These are phyloP conservation scores for Heliothis virescens DNA, from an alignment of 1,140 invertebrate genomes.

Conservation along the genomic window DNA sequence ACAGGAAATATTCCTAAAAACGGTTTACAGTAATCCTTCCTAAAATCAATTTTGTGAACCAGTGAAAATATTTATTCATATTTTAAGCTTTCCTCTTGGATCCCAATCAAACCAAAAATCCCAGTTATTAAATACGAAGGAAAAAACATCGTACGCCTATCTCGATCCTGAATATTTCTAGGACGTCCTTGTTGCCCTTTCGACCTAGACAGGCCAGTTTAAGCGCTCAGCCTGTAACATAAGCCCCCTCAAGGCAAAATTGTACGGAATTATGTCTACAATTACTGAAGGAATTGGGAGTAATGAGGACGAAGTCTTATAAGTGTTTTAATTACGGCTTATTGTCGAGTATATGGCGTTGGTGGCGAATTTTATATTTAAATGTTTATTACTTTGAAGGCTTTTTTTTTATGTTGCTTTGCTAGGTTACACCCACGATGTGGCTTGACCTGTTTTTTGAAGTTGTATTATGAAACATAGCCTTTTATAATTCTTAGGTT, in stretches of 20 bases:
- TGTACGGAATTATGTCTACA: neutral
- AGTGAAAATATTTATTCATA: no score
- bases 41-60: no score
- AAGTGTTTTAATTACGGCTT: conserved; percentile 8
- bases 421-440: neutral
- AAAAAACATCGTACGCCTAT: no score
- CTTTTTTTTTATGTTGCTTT: neutral
- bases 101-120: no score
- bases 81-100: no score
- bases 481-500: no score
- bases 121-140: no score
- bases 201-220: conserved; percentile 1
- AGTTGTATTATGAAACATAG: neutral
- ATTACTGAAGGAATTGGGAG: conserved; percentile 26
- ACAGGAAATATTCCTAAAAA: no score
- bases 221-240: neutral
- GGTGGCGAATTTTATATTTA: conserved; percentile 21
- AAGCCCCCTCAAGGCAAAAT: neutral
- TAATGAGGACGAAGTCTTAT: conserved; percentile 15
- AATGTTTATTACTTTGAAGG: conserved; percentile 1
- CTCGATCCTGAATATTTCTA: neutral
- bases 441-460: neutral
- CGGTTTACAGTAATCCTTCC: no score
- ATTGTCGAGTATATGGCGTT: neutral
- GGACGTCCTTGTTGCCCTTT: neutral